A percentile compares a stretch with the other conserved stretches of the same genome.
These are phyloP conservation scores for Rhorus exstirpatorius DNA, from an alignment of 2,888 invertebrate genomes.

Conservation along the genomic window DNA sequence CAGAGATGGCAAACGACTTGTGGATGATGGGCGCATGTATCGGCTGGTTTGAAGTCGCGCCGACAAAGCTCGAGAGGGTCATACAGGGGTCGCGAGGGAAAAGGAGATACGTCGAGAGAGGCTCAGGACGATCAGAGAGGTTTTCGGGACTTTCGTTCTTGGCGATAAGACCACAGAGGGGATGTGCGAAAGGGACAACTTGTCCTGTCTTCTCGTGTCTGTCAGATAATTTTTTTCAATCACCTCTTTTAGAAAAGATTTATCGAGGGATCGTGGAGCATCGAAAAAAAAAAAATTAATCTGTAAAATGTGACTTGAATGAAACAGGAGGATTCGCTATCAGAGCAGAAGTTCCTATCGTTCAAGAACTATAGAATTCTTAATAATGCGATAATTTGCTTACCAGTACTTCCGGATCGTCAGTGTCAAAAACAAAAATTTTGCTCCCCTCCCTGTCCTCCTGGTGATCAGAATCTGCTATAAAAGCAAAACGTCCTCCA, in stretches of 20 bases:
- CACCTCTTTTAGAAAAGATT: conserved; percentile 31
- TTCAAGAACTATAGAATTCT: too few relatives aligned
- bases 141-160: conserved; percentile 22
- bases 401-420: too few relatives aligned
- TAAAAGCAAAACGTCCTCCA: too few relatives aligned
- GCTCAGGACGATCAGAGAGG: conserved; percentile 28
- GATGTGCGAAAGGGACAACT: conserved; percentile 55
- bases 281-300: not conserved
- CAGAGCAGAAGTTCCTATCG: not conserved
- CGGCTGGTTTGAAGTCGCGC: conserved; percentile 66
- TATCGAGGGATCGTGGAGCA: conserved; percentile 7
- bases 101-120: conserved; percentile 40
- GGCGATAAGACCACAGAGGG: conserved; percentile 47
- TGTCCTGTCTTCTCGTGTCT: conserved; percentile 21
- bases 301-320: not conserved
- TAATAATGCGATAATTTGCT: too few relatives aligned
- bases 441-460: too few relatives aligned
- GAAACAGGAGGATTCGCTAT: not conserved
- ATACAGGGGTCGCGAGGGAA: conserved; percentile 42
- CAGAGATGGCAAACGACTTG: conserved; percentile 52
- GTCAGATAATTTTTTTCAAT: conserved; percentile 28
- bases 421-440: too few relatives aligned
- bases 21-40: conserved; percentile 12
- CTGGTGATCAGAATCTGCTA: too few relatives aligned
- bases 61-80: conserved; percentile 67